Evolutionary conservation across 2,797 vertebrate species (phyloP).

Genomic region (Enoplosus armatus): DNA sequence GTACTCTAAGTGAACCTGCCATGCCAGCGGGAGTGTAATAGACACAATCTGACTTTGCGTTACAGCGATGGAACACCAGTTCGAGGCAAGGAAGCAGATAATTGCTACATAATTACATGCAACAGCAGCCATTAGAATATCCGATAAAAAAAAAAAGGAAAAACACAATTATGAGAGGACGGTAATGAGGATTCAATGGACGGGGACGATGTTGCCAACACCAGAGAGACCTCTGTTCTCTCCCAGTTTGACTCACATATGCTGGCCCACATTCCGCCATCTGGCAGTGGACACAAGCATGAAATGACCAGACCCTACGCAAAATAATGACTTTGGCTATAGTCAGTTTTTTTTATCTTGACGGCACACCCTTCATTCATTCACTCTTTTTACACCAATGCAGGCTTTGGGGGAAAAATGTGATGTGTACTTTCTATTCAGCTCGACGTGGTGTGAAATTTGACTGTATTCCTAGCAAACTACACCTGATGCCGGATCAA

Average conservation of each 20-base stretch:
- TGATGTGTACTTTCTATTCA: conserved; percentile 29
- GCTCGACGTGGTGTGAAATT: conserved; percentile 25
- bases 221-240: conserved; percentile 73
- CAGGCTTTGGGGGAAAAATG: neutral
- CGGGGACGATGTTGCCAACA: conserved; percentile 69
- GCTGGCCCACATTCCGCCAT: conserved; percentile 81
- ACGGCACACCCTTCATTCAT: conserved; percentile 43
- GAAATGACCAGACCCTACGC: conserved; percentile 66
- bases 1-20: conserved; percentile 47
- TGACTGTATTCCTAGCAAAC: conserved; percentile 49
- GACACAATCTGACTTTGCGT: conserved; percentile 73
- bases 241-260: conserved; percentile 82
- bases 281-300: conserved; percentile 74
- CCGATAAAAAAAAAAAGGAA: conserved; percentile 70
- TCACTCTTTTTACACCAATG: conserved; percentile 36
- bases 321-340: conserved; percentile 51
- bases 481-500: conserved; percentile 51
- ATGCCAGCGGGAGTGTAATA: conserved; percentile 58
- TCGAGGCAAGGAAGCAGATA: conserved; percentile 82
- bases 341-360: conserved; percentile 33
- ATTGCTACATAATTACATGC: conserved; percentile 84
- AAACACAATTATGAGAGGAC: conserved; percentile 79
- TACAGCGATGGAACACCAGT: conserved; percentile 73
- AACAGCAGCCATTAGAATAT: conserved; percentile 82
- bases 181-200: conserved; percentile 83